Percentiles rank a stretch among this genome's conserved stretches.
Conservation (phyloP, 2,797 vertebrate genomes). For the Sebastes ruberrimus region DNA sequence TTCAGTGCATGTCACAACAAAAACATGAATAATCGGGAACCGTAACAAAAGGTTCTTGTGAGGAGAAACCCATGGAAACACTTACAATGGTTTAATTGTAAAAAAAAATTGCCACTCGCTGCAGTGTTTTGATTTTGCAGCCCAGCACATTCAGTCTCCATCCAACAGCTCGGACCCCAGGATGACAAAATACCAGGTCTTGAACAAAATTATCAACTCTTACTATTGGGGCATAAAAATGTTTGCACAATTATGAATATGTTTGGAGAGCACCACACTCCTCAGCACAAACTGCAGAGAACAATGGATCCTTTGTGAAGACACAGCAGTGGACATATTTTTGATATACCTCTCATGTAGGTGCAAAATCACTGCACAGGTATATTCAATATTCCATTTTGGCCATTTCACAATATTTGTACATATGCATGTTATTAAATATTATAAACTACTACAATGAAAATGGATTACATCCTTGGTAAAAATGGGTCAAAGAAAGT, state of each 20-base stretch:
- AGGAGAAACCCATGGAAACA: not conserved
- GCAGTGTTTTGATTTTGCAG: too few species aligned
- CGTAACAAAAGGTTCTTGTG: not conserved
- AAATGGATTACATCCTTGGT: not conserved
- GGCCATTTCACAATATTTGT: constrained; percentile 21
- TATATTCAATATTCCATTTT: not conserved
- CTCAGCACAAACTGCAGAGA: not conserved
- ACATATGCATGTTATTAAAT: not conserved
- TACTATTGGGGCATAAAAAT: not conserved
- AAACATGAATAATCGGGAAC: not conserved
- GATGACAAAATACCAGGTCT: too few species aligned
- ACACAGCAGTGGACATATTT: constrained; percentile 13
- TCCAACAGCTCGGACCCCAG: too few species aligned
- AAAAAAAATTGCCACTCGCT: too few species aligned
- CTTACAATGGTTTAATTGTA: not conserved
- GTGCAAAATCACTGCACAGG: not conserved
- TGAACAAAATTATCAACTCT: not conserved
- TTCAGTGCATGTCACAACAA: not conserved
- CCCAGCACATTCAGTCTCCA: too few species aligned
- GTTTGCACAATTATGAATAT: not conserved
- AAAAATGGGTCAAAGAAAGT: not conserved
- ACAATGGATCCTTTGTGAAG: constrained; percentile 9
- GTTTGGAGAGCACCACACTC: not conserved
- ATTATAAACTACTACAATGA: not conserved
- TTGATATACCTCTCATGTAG: not conserved